These are phyloP conservation scores for Axis porcinus DNA, from an alignment of 2,113 vertebrate species.

Conservation along the genomic window DNA sequence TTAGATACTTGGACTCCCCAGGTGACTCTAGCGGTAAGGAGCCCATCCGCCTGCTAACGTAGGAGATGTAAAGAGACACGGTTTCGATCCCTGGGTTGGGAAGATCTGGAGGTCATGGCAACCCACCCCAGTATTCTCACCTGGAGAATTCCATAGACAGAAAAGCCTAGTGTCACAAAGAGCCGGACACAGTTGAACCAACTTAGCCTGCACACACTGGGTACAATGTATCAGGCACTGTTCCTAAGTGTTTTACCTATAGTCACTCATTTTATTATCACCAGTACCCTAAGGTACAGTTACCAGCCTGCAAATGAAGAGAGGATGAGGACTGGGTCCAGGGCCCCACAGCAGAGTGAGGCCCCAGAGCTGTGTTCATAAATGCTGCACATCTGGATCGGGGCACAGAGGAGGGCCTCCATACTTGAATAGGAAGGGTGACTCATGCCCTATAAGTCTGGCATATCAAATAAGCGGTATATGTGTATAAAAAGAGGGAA, in stretches of 20 bases:
- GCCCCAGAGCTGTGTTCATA: neutral
- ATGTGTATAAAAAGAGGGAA: neutral
- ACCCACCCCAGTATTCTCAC: neutral
- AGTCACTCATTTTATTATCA: neutral
- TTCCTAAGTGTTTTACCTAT: neutral
- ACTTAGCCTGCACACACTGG: neutral
- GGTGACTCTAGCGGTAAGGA: neutral
- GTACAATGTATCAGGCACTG: neutral
- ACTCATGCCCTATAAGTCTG: neutral
- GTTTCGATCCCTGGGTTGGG: neutral
- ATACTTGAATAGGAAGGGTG: neutral
- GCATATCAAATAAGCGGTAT: neutral
- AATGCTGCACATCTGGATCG: rapidly evolving
- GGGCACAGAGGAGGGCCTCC: too few species aligned
- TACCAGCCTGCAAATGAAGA: neutral
- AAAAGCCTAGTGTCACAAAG: neutral
- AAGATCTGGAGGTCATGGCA: neutral
- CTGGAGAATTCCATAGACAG: neutral
- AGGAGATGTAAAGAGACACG: neutral
- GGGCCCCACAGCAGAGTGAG: neutral
- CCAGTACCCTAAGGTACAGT: neutral
- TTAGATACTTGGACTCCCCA: neutral
- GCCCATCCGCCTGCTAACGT: neutral
- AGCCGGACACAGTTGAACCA: neutral
- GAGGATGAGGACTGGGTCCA: neutral